phyloP scores from a whole-genome alignment of 2,797 vertebrate genomes.

The Acridotheres tristis region DNA sequence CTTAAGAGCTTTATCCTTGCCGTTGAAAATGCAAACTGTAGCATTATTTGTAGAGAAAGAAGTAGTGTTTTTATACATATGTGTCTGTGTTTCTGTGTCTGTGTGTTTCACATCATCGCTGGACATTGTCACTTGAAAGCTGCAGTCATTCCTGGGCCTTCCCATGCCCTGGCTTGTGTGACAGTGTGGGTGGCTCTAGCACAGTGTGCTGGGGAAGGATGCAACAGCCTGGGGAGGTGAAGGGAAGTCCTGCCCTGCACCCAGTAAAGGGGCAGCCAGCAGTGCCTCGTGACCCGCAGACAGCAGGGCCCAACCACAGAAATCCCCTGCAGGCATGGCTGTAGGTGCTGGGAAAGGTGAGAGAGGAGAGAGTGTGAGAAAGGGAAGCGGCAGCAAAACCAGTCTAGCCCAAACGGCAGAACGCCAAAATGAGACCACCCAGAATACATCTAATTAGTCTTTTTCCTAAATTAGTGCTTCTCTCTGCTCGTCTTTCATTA shows the following conservation, averaged over 20 bases:
- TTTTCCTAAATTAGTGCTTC: slow-evolving; percentile 17
- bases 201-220: background rate
- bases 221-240: background rate
- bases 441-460: slow-evolving; percentile 19
- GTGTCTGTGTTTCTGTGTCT: fast-evolving
- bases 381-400: background rate
- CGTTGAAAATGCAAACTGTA: background rate
- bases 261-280: background rate
- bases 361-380: slow-evolving; percentile 9
- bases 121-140: background rate
- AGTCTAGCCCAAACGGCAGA: slow-evolving; percentile 3
- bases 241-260: background rate
- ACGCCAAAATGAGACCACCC: slow-evolving; percentile 26
- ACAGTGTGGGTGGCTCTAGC: background rate
- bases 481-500: background rate
- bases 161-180: background rate
- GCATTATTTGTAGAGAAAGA: background rate
- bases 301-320: background rate
- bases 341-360: background rate
- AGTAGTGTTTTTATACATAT: fast-evolving
- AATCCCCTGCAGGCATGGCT: background rate
- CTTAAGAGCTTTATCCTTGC: background rate
- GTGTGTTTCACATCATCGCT: background rate
- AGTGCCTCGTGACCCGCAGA: background rate
- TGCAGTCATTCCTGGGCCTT: background rate